Conservation (phyloP, 2,797 vertebrate species). For the Mus spretus region DNA sequence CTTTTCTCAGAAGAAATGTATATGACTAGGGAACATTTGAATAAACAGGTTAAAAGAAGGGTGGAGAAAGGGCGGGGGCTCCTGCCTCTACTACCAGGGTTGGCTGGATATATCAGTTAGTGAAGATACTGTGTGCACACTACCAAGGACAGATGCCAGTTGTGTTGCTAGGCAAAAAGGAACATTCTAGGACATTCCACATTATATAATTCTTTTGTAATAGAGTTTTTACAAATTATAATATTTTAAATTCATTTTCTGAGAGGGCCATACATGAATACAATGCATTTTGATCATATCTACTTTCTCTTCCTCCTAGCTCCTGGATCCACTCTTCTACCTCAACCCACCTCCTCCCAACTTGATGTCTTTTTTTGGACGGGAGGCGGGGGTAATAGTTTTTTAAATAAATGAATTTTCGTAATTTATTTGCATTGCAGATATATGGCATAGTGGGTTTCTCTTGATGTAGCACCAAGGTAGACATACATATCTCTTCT, state of each 20-base stretch:
- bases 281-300: neutral
- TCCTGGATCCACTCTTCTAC: neutral
- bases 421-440: conserved; percentile 1
- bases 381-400: neutral
- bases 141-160: neutral
- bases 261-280: neutral
- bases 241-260: neutral
- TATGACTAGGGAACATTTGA: neutral
- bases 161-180: neutral
- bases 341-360: neutral
- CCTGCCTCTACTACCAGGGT: neutral
- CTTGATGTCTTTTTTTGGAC: neutral
- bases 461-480: neutral
- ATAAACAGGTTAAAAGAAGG: conserved; percentile 44
- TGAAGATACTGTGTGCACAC: neutral
- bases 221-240: neutral
- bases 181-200: neutral
- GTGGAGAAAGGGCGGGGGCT: neutral
- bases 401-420: neutral
- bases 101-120: neutral
- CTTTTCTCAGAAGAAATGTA: conserved; percentile 25
- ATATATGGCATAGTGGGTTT: neutral
- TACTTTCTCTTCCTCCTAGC: neutral
- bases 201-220: neutral
- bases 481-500: neutral